phyloP scores from a whole-genome alignment of 2,113 vertebrate species.

The Andinoacara biseriatus region DNA sequence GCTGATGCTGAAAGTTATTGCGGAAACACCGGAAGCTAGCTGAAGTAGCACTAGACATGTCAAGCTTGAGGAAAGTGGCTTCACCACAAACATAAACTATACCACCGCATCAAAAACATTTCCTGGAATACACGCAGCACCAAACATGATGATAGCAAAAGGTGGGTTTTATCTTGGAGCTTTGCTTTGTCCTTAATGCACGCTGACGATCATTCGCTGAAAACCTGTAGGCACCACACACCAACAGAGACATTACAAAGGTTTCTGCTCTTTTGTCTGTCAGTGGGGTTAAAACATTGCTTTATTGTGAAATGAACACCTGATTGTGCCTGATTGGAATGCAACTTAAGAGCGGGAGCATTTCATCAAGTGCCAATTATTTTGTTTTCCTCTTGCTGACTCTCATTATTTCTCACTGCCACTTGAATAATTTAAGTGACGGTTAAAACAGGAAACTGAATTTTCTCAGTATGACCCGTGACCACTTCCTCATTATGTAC shows the following conservation, averaged over 20 bases:
- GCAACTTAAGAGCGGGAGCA: not conserved
- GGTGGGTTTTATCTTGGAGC: slow-evolving; percentile 54
- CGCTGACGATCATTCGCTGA: not conserved
- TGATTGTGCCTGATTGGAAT: slow-evolving; percentile 23
- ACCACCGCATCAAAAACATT: not conserved
- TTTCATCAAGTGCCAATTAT: slow-evolving; percentile 30
- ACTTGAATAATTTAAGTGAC: slow-evolving; percentile 55
- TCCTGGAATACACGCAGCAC: slow-evolving; percentile 32
- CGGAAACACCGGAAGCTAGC: slow-evolving; percentile 58
- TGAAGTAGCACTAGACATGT: slow-evolving; percentile 17
- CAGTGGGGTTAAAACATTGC: not conserved
- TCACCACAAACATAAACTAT: not conserved
- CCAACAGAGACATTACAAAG: not conserved
- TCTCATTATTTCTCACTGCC: slow-evolving; percentile 38
- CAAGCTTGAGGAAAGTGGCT: slow-evolving; percentile 21
- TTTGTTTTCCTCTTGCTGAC: slow-evolving; percentile 26
- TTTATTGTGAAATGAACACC: slow-evolving; percentile 1
- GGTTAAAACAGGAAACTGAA: slow-evolving; percentile 77
- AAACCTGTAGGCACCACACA: not conserved
- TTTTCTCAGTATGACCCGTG: slow-evolving; percentile 60
- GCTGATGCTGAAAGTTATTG: slow-evolving; percentile 17
- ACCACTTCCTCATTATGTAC: slow-evolving; percentile 78
- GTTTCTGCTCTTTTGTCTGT: not conserved
- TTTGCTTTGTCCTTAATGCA: not conserved
- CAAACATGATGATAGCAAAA: slow-evolving; percentile 46